Base-by-base conservation (phyloP, 30 jellyfish, hydroid and myxozoan species). In the Cassiopea andromeda region DNA sequence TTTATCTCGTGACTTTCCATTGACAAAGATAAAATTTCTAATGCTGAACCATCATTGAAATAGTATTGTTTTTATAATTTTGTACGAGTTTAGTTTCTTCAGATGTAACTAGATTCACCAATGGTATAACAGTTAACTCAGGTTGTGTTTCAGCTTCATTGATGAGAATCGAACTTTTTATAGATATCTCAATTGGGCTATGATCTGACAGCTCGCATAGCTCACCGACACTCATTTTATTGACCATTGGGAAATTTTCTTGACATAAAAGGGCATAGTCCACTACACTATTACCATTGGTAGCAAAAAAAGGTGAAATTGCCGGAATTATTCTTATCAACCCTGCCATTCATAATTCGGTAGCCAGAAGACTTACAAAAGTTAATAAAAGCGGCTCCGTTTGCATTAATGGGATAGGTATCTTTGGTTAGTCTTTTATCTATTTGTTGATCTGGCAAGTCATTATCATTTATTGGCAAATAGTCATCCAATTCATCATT, bases 401-500 rank as follows among this genome's bases (percentile, higher is more conserved):
- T 75, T 7, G 67, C 83, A 75, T 75, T 75, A 75, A 75, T 75
- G 43, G 83, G 83, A 46, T 44, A 75, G n/a, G 7, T 7, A 2
- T 75, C 83, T 38, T 46, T 75, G 47, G n/a, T 75, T 46, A 75
- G 15, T 46, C 83, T 44, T 75, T 46, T 75, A 16, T 10, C 83
- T 75, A 75, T 10, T 2, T 75, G 83, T 46, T 75, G 83, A 13
- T 84, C 92, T 27, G 85, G 86, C 44, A 71, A 2, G 69, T 84
- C 71, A 50, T 48, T 73, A 50, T 84, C 92, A 43, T 71, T 80
- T 18, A 84, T 38, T 6, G 92, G 92, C 71, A 84, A 58, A 60
- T 38, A 84, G 69, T 84, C 92, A 72, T 84, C 92, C 17, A 17
- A 7, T 45, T 70, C 92, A 80, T 84, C 92, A 71, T 71, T 18